phyloP scores from a whole-genome alignment of 2,888 invertebrate species.

The Hypselothyrea guttata region DNA sequence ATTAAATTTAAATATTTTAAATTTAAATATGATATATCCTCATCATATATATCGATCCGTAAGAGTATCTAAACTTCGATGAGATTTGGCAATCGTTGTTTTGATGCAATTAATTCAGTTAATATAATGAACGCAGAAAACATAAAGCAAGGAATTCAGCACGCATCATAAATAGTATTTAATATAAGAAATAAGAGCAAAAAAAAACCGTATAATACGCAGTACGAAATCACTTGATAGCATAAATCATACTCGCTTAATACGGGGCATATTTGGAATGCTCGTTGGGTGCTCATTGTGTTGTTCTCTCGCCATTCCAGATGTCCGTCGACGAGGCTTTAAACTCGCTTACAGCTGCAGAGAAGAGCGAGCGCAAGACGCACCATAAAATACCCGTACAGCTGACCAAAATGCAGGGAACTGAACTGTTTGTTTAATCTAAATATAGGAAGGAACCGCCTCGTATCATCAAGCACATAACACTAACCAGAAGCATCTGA shows the following conservation, averaged over 20 bases:
- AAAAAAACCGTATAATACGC: too few species aligned
- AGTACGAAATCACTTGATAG: neutral
- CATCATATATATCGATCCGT: neutral
- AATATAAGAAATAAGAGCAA: neutral
- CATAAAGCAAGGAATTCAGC: neutral
- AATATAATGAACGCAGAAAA: neutral
- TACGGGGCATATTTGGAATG: neutral
- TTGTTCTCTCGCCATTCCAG: conserved; percentile 39
- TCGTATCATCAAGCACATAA: conserved; percentile 41
- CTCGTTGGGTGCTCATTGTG: neutral
- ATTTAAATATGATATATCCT: too few species aligned
- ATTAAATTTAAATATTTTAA: too few species aligned
- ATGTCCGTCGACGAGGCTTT: conserved; percentile 53
- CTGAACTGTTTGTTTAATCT: conserved; percentile 62
- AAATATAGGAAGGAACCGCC: conserved; percentile 41
- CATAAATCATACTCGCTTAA: conserved; percentile 13
- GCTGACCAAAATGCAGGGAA: conserved; percentile 44
- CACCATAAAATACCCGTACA: conserved; percentile 45
- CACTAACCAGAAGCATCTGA: conserved; percentile 65
- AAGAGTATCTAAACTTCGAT: neutral
- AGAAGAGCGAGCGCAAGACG: conserved; percentile 12
- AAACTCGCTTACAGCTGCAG: conserved; percentile 36
- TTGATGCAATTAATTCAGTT: neutral
- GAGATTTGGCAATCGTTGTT: neutral
- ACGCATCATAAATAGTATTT: conserved; percentile 5